Evolutionary conservation across 2,113 vertebrate genomes (phyloP).

Genomic region (Marmota monax): DNA sequence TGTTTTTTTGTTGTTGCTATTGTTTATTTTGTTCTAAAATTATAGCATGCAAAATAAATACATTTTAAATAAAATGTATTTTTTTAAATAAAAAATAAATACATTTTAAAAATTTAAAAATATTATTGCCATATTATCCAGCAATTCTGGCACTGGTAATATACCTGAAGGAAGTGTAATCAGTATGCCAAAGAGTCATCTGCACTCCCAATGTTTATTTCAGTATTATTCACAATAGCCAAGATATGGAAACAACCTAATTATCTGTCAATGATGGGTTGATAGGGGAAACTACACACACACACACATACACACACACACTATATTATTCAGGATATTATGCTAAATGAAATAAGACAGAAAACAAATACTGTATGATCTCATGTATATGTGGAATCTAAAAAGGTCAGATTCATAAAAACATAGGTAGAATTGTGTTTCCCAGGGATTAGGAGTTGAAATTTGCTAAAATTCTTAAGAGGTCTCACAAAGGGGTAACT

Average conservation of each 20-base stretch:
- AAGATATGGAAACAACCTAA: background rate
- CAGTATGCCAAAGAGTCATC: background rate
- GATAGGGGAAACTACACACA: background rate
- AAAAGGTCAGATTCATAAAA: background rate
- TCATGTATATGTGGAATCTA: background rate
- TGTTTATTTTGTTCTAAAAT: background rate
- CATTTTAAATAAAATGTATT: too few relatives aligned
- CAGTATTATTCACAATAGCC: background rate
- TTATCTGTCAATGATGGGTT: background rate
- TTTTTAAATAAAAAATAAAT: too few relatives aligned
- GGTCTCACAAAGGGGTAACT: background rate
- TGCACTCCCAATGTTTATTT: background rate
- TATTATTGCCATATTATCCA: background rate
- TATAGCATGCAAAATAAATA: background rate
- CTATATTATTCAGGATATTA: too few relatives aligned
- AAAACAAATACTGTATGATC: background rate
- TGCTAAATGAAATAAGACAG: background rate
- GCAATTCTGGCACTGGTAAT: background rate
- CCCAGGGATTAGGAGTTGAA: background rate
- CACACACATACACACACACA: background rate
- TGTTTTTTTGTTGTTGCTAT: background rate
- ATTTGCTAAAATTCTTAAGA: background rate
- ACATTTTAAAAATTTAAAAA: background rate
- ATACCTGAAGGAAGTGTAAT: background rate
- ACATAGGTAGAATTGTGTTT: background rate